Evolutionary conservation across 2,113 vertebrate species (phyloP).

Genomic region (Lycaon pictus): DNA sequence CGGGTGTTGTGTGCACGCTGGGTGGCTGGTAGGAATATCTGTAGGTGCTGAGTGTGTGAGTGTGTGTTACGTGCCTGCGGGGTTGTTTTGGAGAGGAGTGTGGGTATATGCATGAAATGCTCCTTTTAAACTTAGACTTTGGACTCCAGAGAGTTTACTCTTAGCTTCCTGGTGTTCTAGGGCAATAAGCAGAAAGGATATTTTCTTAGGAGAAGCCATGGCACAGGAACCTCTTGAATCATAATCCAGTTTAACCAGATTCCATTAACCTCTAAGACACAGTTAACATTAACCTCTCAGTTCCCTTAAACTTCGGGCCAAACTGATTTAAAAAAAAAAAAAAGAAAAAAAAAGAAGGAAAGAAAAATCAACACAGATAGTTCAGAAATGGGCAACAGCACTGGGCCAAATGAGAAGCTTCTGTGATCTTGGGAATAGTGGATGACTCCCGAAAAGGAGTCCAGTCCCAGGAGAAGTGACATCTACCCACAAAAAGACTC

Average conservation of each 20-base stretch:
- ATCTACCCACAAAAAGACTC: not conserved
- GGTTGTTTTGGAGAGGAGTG: not conserved
- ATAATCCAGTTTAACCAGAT: not conserved
- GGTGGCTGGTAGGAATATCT: not conserved
- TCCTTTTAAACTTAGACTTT: not conserved
- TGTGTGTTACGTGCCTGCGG: not conserved
- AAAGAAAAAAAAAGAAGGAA: not conserved
- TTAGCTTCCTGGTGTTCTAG: not conserved
- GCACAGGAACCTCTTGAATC: not conserved
- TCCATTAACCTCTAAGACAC: not conserved
- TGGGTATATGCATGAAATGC: not conserved
- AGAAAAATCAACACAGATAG: conserved; percentile 38
- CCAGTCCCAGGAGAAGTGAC: not conserved
- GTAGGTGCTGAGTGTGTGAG: not conserved
- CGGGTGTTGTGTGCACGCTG: not conserved
- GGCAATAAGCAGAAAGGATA: not conserved
- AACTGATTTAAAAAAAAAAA: not conserved
- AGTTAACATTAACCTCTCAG: not conserved
- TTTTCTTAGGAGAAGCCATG: not conserved
- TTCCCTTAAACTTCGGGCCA: conserved; percentile 24
- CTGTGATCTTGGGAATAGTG: not conserved
- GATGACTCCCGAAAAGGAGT: not conserved
- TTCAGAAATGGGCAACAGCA: conserved; percentile 35
- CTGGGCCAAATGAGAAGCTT: not conserved
- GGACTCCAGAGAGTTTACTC: not conserved